Conservation (phyloP, 2,797 vertebrate genomes). For the Myripristis murdjan region DNA sequence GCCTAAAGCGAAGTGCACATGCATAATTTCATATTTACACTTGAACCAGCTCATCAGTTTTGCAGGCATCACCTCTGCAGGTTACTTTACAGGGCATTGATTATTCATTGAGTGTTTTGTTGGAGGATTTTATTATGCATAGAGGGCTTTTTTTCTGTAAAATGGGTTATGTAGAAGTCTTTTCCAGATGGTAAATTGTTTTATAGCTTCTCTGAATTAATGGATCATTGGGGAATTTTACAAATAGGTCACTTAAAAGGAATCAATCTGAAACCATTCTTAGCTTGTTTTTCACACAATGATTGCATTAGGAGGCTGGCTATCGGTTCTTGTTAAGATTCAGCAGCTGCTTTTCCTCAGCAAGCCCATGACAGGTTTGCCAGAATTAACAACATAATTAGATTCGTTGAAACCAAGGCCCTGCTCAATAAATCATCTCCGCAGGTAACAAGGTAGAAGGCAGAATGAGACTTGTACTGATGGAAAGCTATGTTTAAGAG, state of each 20-base stretch:
- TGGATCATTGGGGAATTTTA: constrained; percentile 17
- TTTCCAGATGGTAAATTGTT: background rate
- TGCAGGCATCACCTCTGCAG: background rate
- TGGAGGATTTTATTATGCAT: constrained; percentile 22
- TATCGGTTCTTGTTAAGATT: background rate
- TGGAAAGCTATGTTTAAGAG: too few species aligned
- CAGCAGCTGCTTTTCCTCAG: background rate
- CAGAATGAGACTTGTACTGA: too few species aligned
- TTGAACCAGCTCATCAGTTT: constrained; percentile 13
- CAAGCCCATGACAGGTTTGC: background rate
- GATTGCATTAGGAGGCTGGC: background rate
- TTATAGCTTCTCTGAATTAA: constrained; percentile 13
- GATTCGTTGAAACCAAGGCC: too few species aligned
- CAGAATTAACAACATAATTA: too few species aligned
- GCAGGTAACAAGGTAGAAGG: too few species aligned
- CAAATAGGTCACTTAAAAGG: background rate
- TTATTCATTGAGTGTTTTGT: constrained; percentile 11
- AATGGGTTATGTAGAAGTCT: background rate
- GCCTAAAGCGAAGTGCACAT: constrained; percentile 9
- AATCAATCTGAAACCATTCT: background rate
- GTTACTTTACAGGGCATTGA: background rate
- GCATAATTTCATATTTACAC: constrained; percentile 3
- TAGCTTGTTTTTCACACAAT: background rate
- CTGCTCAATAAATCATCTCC: too few species aligned
- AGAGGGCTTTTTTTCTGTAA: background rate